Evolutionary conservation across 2,113 vertebrate species (phyloP).

Genomic region (Cryptoleucopteryx plumbea): DNA sequence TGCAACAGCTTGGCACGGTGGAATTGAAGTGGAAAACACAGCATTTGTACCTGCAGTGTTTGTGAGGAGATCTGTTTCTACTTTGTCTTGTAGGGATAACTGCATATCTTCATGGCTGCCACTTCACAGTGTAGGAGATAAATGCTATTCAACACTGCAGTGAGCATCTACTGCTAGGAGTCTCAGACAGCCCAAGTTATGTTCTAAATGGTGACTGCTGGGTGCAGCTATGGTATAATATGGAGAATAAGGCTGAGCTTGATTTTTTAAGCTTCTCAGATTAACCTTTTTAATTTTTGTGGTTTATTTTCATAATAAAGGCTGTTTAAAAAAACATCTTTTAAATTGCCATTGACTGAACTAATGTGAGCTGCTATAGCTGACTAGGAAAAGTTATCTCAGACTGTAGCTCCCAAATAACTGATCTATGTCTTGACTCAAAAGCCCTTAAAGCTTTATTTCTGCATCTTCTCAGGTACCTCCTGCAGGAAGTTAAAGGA

Average conservation of each 20-base stretch:
- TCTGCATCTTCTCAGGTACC: slow-evolving; percentile 61
- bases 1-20: not conserved
- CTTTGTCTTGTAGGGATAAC: not conserved
- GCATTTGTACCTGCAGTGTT: not conserved
- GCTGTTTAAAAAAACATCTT: not conserved
- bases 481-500: slow-evolving; percentile 24
- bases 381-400: not conserved
- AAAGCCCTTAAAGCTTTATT: not conserved
- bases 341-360: not conserved
- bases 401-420: not conserved
- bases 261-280: not conserved
- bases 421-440: not conserved
- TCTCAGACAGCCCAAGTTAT: not conserved
- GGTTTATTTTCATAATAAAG: not conserved
- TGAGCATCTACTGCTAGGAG: not conserved
- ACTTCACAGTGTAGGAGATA: not conserved
- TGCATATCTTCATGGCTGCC: not conserved
- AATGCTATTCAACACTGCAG: not conserved
- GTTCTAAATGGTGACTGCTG: not conserved
- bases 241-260: not conserved
- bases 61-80: not conserved
- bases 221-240: not conserved
- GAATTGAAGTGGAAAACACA: not conserved
- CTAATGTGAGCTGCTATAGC: not conserved
- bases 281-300: not conserved